Conservation (phyloP, 2,113 vertebrate species). For the Silurus glanis region DNA sequence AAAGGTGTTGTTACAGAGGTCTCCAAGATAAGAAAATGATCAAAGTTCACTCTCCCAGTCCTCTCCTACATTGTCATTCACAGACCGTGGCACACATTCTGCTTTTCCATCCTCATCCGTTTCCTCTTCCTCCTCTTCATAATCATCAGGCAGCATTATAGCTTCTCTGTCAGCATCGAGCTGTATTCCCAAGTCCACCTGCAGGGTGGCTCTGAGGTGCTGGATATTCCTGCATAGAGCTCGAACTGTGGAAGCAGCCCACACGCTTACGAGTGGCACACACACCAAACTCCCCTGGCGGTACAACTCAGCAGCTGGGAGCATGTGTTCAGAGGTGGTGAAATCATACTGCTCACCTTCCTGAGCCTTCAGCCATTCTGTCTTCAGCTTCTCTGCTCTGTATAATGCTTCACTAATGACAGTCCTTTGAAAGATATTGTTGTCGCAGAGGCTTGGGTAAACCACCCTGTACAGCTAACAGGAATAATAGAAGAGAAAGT, state of each 20-base stretch:
- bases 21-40: neutral
- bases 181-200: constrained; percentile 59
- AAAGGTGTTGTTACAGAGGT: neutral
- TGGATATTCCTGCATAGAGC: constrained; percentile 72
- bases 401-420: constrained; percentile 77
- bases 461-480: constrained; percentile 79
- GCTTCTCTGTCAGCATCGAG: constrained; percentile 75
- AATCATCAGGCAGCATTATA: constrained; percentile 63
- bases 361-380: constrained; percentile 53
- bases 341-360: constrained; percentile 20
- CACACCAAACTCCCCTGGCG: constrained; percentile 63
- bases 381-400: constrained; percentile 72
- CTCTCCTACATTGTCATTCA: constrained; percentile 49
- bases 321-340: neutral
- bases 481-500: neutral
- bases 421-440: constrained; percentile 77
- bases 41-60: constrained; percentile 61
- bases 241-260: constrained; percentile 75
- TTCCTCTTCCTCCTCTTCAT: constrained; percentile 57
- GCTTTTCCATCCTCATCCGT: constrained; percentile 44
- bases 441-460: constrained; percentile 88
- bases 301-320: constrained; percentile 54
- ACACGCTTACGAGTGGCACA: constrained; percentile 79
- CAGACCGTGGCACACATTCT: neutral
- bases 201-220: constrained; percentile 70